Evolutionary conservation across 1,140 invertebrate species (phyloP).

Genomic region (Euborellia annulipes): DNA sequence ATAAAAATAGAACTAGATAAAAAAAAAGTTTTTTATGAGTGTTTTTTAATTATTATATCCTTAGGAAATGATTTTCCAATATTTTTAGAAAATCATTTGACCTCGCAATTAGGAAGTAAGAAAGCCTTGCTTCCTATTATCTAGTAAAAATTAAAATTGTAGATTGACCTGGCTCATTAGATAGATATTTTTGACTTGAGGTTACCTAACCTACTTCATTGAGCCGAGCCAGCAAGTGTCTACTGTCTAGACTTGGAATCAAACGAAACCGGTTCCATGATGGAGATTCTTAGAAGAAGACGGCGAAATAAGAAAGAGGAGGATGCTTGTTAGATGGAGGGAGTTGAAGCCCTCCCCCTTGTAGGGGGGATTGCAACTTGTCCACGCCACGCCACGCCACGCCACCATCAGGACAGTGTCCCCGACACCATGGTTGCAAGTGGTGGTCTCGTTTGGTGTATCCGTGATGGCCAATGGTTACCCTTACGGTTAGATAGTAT

Average conservation of each 20-base stretch:
- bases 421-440: slow-evolving; percentile 22
- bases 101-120: too few species aligned
- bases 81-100: too few species aligned
- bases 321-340: not conserved
- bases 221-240: not conserved
- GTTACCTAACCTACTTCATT: not conserved
- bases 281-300: slow-evolving; percentile 4
- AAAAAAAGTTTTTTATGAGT: too few species aligned
- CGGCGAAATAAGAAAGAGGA: not conserved
- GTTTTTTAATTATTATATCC: too few species aligned
- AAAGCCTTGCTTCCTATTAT: too few species aligned
- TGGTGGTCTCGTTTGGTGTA: slow-evolving; percentile 42
- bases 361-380: not conserved
- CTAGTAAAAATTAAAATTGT: too few species aligned
- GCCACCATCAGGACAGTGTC: too few species aligned
- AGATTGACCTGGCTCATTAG: too few species aligned
- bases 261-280: not conserved
- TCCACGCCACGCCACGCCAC: too few species aligned
- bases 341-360: not conserved
- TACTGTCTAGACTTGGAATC: not conserved
- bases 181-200: too few species aligned
- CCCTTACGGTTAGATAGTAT: slow-evolving; percentile 43
- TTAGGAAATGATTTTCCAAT: too few species aligned
- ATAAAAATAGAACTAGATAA: too few species aligned
- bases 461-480: slow-evolving; percentile 41